Evolutionary conservation across 2,797 vertebrate species (phyloP), one percentile per base, ranked within the genome.

Genomic region (Tinamus major): DNA sequence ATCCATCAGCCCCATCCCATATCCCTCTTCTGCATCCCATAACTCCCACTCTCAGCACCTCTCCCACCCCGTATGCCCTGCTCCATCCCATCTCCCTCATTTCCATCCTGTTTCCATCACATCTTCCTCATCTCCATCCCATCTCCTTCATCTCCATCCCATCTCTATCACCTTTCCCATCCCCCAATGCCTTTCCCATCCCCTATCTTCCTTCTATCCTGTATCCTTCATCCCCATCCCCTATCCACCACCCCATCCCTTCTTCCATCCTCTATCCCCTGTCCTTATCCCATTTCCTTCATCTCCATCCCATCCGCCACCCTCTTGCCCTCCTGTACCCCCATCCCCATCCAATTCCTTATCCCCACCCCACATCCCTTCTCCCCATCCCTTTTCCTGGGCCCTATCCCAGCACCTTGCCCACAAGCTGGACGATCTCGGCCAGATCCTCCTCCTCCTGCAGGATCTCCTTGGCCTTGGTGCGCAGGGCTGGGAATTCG

Each of bases 381-480:
- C 4, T 15, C 31, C 11, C 24, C 39, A 18, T 12, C 39, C 7
- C 41, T 14, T 13, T 6, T 31, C 63, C 29, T 19, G 21, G 21
- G 44, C 41, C 15, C 4, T 6, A 6, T 13, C 10, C 15, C 24
- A 4, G 67, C 37, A 97, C 97, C 96, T 97, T 97, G 0, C 97
- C 97, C 1, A 97, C 95, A 31, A 97, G 92, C 92, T 97, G 97
- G 33, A 97, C 96, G 8, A 97, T 97, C 89, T 97, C 96, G 0
- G 95, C 97, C 88, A 97, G 69, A 62, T 97, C 97, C 51, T 97
- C 96, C 53, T 97, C 97, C 46, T 97, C 96, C 83, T 97, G 96
- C 37, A 97, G 95, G 80, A 97, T 97, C 72, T 96, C 94, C 17
- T 96, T 89, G 65, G 96, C 96, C 2, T 93, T 91, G 31, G 94